These are phyloP conservation scores for Orycteropus afer DNA, from an alignment of 2,113 vertebrate genomes.

Conservation along the genomic window DNA sequence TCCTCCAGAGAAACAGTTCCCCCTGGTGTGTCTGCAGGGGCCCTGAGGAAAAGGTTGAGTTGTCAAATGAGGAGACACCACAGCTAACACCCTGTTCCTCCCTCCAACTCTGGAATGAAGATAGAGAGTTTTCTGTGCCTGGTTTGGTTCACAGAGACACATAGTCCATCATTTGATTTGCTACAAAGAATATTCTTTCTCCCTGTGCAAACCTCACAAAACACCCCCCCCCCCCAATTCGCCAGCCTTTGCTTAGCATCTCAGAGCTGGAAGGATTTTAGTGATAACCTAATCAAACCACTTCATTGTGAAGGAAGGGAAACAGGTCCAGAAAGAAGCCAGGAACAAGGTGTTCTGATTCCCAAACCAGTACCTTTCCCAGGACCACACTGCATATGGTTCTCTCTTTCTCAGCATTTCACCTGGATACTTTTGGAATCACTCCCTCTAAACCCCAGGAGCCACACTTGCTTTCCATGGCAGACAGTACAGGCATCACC, in stretches of 20 bases:
- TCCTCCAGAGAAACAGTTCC: constrained; percentile 60
- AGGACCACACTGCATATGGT: neutral
- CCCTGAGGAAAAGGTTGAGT: constrained; percentile 67
- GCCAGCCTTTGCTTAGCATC: constrained; percentile 54
- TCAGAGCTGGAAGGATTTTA: constrained; percentile 54
- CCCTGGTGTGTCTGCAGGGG: constrained; percentile 11
- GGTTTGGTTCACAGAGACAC: constrained; percentile 80
- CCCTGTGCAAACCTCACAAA: constrained; percentile 14
- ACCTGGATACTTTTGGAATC: neutral
- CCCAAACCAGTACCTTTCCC: neutral
- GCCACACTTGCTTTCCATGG: neutral
- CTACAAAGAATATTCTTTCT: constrained; percentile 74
- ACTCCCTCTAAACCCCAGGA: neutral
- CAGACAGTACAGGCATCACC: neutral
- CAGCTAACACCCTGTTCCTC: constrained; percentile 47
- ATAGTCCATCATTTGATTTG: constrained; percentile 81
- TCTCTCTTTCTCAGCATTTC: neutral
- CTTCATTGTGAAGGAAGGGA: constrained; percentile 42
- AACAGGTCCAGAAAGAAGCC: constrained; percentile 55
- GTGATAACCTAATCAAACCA: constrained; percentile 30
- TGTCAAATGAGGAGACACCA: constrained; percentile 73
- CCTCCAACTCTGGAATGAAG: constrained; percentile 77
- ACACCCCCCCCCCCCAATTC: constrained; percentile 49
- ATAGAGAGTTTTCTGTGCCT: constrained; percentile 80
- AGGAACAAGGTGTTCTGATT: neutral